These are phyloP conservation scores for Thecocarcelia acutangulata DNA, from an alignment of 2,888 invertebrate species.

Conservation along the genomic window DNA sequence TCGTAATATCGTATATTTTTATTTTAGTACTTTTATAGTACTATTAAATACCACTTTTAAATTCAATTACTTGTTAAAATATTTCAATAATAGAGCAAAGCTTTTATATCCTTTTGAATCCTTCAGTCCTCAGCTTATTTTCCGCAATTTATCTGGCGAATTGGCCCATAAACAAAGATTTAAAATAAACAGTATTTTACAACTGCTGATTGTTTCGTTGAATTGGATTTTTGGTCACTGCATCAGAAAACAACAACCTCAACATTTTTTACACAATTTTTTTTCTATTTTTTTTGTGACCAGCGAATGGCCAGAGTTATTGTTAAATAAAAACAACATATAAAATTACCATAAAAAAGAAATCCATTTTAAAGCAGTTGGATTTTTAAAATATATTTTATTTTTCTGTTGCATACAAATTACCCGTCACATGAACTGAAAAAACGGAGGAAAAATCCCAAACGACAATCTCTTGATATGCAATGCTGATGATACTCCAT, in stretches of 20 bases:
- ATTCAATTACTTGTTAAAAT: conserved; percentile 57
- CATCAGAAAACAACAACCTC: not conserved
- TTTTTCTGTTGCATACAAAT: conserved; percentile 37
- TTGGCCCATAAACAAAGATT: conserved; percentile 36
- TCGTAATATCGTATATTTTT: too few relatives aligned
- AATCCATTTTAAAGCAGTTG: conserved; percentile 39
- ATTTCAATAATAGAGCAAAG: conserved; percentile 32
- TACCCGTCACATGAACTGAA: conserved; percentile 25
- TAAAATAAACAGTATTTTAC: conserved; percentile 6
- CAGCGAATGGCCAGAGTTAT: conserved; percentile 6
- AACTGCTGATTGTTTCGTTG: conserved; percentile 42
- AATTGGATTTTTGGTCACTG: not conserved
- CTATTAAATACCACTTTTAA: conserved; percentile 18
- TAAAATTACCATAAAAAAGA: conserved; percentile 45
- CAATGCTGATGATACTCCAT: not conserved
- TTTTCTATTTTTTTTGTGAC: not conserved
- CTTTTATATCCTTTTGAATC: conserved; percentile 15
- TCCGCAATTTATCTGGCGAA: conserved; percentile 37
- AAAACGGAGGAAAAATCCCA: not conserved
- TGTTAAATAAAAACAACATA: conserved; percentile 2
- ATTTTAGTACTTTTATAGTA: too few relatives aligned
- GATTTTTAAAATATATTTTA: not conserved
- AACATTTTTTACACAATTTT: not conserved
- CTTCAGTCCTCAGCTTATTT: not conserved
- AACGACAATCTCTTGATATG: not conserved